phyloP scores from a whole-genome alignment of 2,888 invertebrate species.

The Drosophila quinaria region DNA sequence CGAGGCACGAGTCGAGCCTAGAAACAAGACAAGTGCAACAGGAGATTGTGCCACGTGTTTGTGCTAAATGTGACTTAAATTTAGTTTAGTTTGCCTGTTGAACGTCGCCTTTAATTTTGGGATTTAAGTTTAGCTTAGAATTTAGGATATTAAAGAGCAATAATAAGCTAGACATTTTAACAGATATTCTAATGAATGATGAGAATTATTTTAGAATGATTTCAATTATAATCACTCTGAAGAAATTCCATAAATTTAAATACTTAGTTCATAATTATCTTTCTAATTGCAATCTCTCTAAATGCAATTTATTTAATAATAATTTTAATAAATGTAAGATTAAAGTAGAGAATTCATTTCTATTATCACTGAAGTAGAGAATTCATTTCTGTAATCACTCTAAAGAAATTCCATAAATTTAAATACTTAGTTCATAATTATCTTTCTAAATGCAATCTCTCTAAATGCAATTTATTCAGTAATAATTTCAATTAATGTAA shows the following conservation, averaged over 20 bases:
- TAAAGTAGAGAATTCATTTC: too few species aligned
- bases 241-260: not conserved
- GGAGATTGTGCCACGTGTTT: conserved; percentile 29
- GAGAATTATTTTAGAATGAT: too few species aligned
- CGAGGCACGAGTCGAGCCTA: conserved; percentile 8
- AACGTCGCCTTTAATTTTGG: not conserved
- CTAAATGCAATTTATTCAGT: too few species aligned
- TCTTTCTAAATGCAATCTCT: not conserved
- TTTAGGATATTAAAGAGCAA: not conserved
- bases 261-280: not conserved
- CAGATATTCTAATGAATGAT: not conserved
- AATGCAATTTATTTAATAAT: too few species aligned
- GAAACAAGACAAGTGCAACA: conserved; percentile 28
- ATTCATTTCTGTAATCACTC: too few species aligned
- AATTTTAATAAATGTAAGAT: too few species aligned
- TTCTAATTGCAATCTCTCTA: too few species aligned
- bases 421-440: not conserved
- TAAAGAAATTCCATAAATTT: not conserved
- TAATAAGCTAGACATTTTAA: not conserved
- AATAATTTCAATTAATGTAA: too few species aligned
- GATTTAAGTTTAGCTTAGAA: not conserved
- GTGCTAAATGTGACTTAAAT: conserved; percentile 27
- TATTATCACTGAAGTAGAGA: too few species aligned
- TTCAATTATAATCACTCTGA: too few species aligned
- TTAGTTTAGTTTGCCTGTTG: conserved; percentile 40